Evolutionary conservation across 35 echinoderm and acorn worm species (phyloP).

Genomic region (Diadema setosum): DNA sequence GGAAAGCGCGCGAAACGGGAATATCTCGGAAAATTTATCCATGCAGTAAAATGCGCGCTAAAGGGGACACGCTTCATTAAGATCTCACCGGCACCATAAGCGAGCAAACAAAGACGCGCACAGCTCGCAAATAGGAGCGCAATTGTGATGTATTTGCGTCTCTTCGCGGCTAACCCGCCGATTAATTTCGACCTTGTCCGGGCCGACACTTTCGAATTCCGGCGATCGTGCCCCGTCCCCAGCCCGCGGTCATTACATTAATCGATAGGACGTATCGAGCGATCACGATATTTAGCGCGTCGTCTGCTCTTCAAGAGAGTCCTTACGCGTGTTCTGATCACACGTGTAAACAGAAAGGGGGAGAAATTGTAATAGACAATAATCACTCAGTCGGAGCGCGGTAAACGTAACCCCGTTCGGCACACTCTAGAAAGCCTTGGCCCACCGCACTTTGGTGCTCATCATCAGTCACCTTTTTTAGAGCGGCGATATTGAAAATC

Average conservation of each 20-base stretch:
- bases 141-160: background rate
- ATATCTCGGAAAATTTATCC: too few species aligned
- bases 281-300: background rate
- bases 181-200: background rate
- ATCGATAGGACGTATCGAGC: conserved; percentile 1
- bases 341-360: background rate
- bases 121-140: too few species aligned
- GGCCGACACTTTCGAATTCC: background rate
- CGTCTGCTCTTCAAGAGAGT: background rate
- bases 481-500: too few species aligned
- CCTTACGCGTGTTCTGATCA: background rate
- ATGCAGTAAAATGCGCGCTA: too few species aligned
- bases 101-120: background rate
- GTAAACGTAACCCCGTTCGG: background rate
- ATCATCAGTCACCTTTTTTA: too few species aligned
- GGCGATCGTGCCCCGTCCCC: background rate
- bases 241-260: background rate
- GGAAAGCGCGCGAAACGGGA: too few species aligned
- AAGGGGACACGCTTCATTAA: too few species aligned
- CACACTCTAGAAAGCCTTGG: too few species aligned
- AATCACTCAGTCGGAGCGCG: background rate
- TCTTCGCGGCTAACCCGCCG: background rate
- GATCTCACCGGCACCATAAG: too few species aligned
- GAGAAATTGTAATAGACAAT: background rate
- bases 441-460: too few species aligned